Conservation (phyloP, 2,888 invertebrate species). For the Marronus borbonicus region DNA sequence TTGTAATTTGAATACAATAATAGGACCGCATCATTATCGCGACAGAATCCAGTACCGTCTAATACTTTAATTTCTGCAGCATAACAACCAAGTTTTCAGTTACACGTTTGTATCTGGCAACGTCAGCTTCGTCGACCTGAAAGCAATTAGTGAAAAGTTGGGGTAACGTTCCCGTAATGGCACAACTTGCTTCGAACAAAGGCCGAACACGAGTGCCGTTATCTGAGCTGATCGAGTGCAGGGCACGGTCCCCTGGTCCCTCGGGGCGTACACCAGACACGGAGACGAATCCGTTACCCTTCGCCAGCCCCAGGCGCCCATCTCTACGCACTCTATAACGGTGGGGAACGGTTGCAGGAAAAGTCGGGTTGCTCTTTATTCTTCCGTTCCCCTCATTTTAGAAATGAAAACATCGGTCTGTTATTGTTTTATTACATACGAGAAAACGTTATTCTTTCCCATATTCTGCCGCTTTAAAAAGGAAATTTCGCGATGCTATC, state of each 20-base stretch:
- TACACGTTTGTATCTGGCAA: slow-evolving; percentile 45
- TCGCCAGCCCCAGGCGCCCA: slow-evolving; percentile 56
- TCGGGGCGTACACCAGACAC: slow-evolving; percentile 56
- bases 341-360: slow-evolving; percentile 5
- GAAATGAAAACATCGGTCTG: slow-evolving; percentile 58
- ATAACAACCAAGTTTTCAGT: slow-evolving; percentile 37
- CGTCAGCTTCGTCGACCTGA: slow-evolving; percentile 58
- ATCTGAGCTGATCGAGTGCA: slow-evolving; percentile 66
- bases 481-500: slow-evolving; percentile 31
- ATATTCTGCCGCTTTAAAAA: slow-evolving; percentile 54
- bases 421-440: slow-evolving; percentile 53
- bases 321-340: not conserved
- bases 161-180: slow-evolving; percentile 61
- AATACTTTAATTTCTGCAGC: not conserved
- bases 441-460: slow-evolving; percentile 60
- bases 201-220: slow-evolving; percentile 65
- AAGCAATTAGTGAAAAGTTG: slow-evolving; percentile 64
- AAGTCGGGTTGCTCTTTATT: slow-evolving; percentile 42
- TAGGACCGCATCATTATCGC: no score
- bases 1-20: no score
- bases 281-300: slow-evolving; percentile 59
- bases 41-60: no score
- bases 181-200: slow-evolving; percentile 63
- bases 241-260: slow-evolving; percentile 60
- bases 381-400: slow-evolving; percentile 51